Conservation (phyloP, 2,888 invertebrate species). For the Ophion ventricosus region DNA sequence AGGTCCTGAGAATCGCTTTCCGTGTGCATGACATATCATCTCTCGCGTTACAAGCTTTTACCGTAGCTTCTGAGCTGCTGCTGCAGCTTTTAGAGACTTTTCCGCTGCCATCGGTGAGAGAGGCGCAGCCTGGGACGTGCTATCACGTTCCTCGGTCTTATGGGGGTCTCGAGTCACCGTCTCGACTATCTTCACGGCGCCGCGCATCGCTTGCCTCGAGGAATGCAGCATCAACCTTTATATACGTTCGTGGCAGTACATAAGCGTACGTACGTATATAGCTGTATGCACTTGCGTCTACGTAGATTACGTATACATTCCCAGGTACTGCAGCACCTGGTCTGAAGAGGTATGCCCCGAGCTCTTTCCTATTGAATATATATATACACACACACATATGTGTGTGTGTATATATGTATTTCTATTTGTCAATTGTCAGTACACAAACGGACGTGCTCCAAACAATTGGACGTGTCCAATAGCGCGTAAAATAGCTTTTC, state of each 20-base stretch:
- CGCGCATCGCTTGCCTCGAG: constrained; percentile 78
- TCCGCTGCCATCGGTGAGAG: constrained; percentile 20
- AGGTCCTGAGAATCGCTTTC: constrained; percentile 46
- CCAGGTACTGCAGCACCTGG: constrained; percentile 38
- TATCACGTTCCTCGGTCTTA: constrained; percentile 75
- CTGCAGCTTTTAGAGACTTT: constrained; percentile 48
- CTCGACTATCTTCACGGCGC: constrained; percentile 70
- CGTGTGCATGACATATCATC: constrained; percentile 58
- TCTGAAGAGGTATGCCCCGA: constrained; percentile 41
- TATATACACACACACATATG: neutral
- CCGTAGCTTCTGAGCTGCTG: constrained; percentile 44
- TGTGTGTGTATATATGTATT: too few relatives aligned
- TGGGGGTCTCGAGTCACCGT: constrained; percentile 71
- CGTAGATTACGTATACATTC: neutral
- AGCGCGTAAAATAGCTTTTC: neutral
- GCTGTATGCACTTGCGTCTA: neutral
- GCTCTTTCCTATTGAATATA: constrained; percentile 14
- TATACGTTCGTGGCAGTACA: constrained; percentile 22
- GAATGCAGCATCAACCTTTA: constrained; percentile 76
- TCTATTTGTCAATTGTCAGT: neutral
- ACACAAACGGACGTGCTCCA: neutral
- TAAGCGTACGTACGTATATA: constrained; percentile 21
- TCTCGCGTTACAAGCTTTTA: constrained; percentile 39
- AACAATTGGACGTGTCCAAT: neutral
- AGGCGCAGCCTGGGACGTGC: constrained; percentile 58